A percentile compares a stretch with the other conserved stretches of the same genome.
Evolutionary conservation across 2,113 vertebrate species (phyloP).

Genomic region (Nymphicus hollandicus): DNA sequence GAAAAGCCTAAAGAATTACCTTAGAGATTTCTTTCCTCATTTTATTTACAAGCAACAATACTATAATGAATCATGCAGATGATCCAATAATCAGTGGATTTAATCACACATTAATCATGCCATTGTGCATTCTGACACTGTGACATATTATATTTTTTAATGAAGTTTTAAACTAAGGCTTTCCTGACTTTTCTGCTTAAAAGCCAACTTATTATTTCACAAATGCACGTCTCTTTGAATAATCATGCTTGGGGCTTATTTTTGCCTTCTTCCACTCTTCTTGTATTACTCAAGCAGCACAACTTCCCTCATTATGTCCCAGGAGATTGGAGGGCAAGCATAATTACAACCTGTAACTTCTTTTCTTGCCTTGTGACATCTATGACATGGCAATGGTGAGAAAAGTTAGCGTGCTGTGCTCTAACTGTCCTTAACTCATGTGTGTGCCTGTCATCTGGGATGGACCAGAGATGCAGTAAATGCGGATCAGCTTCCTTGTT

Average conservation of each 20-base stretch:
- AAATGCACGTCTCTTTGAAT: neutral
- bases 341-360: neutral
- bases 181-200: neutral
- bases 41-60: neutral
- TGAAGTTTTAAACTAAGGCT: neutral
- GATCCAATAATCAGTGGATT: neutral
- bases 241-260: neutral
- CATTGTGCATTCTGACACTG: neutral
- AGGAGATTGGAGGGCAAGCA: neutral
- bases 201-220: neutral
- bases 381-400: neutral
- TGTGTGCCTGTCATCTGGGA: fast-evolving
- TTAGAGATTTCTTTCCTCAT: neutral
- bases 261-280: neutral
- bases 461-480: neutral
- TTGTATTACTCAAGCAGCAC: neutral
- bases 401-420: neutral
- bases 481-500: neutral
- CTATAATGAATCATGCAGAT: neutral
- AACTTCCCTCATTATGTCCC: neutral
- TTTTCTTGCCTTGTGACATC: neutral
- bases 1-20: neutral
- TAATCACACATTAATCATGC: neutral
- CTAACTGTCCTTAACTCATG: neutral
- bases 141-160: neutral